These are phyloP conservation scores for Nephotettix cincticeps DNA, from an alignment of 1,140 invertebrate genomes.

Conservation along the genomic window DNA sequence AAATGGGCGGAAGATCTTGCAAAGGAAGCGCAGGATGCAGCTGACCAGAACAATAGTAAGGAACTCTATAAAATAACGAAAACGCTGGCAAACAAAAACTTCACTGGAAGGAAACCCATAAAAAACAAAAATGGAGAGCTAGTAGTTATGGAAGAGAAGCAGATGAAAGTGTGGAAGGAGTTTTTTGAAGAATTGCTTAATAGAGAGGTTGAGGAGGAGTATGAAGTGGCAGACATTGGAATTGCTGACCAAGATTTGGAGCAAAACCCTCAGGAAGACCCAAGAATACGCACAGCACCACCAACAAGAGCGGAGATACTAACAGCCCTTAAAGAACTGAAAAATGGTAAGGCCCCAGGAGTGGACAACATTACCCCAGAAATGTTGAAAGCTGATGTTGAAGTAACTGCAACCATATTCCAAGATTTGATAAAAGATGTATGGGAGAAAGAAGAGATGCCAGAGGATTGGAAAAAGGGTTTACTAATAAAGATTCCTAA, in stretches of 20 bases:
- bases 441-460: conserved; percentile 16
- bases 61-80: conserved; percentile 10
- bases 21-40: neutral
- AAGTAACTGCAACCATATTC: neutral
- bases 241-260: neutral
- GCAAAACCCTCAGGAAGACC: neutral
- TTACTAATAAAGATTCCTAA: conserved; percentile 6
- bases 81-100: conserved; percentile 3
- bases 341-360: conserved; percentile 19
- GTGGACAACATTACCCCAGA: conserved; percentile 8
- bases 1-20: neutral
- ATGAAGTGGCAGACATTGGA: neutral
- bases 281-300: neutral
- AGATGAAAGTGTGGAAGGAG: conserved; percentile 4
- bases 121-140: conserved; percentile 4
- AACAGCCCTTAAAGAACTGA: conserved; percentile 19
- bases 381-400: conserved; percentile 8
- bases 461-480: conserved; percentile 25
- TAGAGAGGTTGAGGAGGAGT: conserved; percentile 22
- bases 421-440: conserved; percentile 2
- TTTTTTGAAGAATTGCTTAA: conserved; percentile 19
- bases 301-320: conserved; percentile 11
- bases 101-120: conserved; percentile 1
- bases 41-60: neutral
- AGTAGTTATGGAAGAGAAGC: neutral